Base-by-base conservation (phyloP, 2,797 vertebrate species). In the Myiotriccus ornatus region DNA sequence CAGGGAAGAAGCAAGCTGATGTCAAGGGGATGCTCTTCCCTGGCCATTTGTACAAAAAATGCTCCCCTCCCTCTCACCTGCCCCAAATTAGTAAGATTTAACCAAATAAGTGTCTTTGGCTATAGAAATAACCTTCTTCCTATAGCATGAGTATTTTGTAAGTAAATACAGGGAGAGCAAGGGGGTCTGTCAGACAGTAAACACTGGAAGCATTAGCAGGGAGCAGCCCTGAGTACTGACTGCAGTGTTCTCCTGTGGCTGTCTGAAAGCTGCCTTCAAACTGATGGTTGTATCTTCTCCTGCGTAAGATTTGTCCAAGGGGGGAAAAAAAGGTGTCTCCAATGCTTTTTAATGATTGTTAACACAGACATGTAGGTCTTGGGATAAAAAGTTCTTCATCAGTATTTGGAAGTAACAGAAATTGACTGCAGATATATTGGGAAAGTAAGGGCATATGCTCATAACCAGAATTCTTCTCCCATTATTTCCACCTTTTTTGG, bases 311-410 rank as follows among this genome's bases (percentile, higher is more conserved):
- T 63, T 83, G 14, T 24, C 5, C 25, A 37, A 21, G 23, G 9
- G 0, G 2, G 6, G 7, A 27, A 41, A 11, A 46, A 21, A 3
- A 27, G 14, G 0, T 16, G 1, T 25, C 5, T 50, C 49, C 23
- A 70, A 20, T 9, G 10, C 2, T 60, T 89, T 67, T 64, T 79
- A 50, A 6, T 73, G 23, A 16, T 85, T 74, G 24, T 16, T 41
- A 41, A 47, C 34, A 50, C 7, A 60, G 4, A 4, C 37, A 25
- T 12, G 6, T 20, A 47, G 3, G 39, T 80, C 27, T 79, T 25
- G 28, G 30, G 57, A 81, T 65, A 32, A 63, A 67, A 63, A 18
- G 4, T 17, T 70, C 44, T 74, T 60, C 23, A 49, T 41, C 85
- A 23, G 19, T 53, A 34, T 74, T 82, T 90, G 47, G 24, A 62